Evolutionary conservation across 2,113 vertebrate genomes (phyloP), one percentile per base, ranked within the genome.

Genomic region (Strix aluco): DNA sequence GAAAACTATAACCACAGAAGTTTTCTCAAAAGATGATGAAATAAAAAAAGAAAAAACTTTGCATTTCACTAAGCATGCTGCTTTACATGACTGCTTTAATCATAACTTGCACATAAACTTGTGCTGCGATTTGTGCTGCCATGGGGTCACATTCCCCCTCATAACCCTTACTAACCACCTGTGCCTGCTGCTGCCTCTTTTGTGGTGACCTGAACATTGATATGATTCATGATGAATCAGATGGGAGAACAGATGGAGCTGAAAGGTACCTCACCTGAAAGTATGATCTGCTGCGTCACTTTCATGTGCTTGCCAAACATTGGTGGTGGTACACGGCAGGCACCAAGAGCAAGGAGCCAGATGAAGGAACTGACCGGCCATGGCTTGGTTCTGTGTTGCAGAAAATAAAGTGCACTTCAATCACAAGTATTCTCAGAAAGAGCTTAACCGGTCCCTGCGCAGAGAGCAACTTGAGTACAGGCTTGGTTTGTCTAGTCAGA

Each of bases 191-290:
- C 57, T 63, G 30, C 61, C 73, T 93, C 57, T 85, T 85, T 74
- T 75, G 36, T 79, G 73, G 42, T 90, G 81, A 61, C 40, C 44
- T 25, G 40, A 87, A 42, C 54, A 23, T 15, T 69, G 36, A 30
- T 58, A 27, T 25, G 74, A 79, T 79, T 84, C n/a, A 4, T 67
- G 69, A 42, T 82, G 66, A 94, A 38, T 91, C 65, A 79, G 58
- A 34, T 81, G 81, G 66, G 57, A 95, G 49, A 95, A 29, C 44
- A 94, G 73, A 85, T n/a, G 54, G 38, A 91, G 46, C 40, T 65
- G 78, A 32, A 57, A 91, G 94, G 87, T 49, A 52, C 65, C 77
- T 95, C 83, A 96, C 70, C 70, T 87, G 51, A 57, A 84, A 74
- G 25, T 69, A 44, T 1, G 3, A 72, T 62, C 55, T 83, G 34